A percentile compares a stretch with the other conserved stretches of the same genome.
These are phyloP conservation scores for Amblyjoppa fuscipennis DNA, from an alignment of 2,888 invertebrate species.

Conservation along the genomic window DNA sequence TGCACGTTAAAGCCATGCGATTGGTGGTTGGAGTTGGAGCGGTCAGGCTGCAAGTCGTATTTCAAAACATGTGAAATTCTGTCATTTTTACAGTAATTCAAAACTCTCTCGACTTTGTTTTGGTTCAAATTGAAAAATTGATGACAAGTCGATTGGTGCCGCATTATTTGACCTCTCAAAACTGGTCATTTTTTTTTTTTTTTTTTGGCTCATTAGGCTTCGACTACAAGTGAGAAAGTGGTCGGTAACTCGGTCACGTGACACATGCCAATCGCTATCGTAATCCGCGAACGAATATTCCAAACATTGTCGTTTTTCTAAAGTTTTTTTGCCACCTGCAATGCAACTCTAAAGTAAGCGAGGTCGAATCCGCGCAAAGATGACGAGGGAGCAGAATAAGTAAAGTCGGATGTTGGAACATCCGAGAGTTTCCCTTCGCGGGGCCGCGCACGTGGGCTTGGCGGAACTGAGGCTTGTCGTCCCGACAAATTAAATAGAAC, in stretches of 20 bases:
- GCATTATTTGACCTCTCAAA: too few relatives aligned
- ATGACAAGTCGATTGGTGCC: too few relatives aligned
- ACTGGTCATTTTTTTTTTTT: too few relatives aligned
- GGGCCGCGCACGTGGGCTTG: neutral
- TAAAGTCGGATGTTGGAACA: neutral
- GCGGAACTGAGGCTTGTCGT: slow-evolving; percentile 5
- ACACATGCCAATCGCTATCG: neutral
- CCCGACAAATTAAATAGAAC: slow-evolving; percentile 75
- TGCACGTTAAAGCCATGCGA: neutral
- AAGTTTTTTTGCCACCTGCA: neutral
- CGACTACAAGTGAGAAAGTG: neutral
- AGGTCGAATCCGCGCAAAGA: neutral
- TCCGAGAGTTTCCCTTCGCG: neutral
- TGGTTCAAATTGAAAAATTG: too few relatives aligned
- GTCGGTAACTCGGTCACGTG: neutral
- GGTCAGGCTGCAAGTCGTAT: neutral
- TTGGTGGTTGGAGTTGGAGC: too few relatives aligned
- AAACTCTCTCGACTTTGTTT: too few relatives aligned
- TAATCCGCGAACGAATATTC: neutral
- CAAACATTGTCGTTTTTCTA: neutral
- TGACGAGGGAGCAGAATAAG: slow-evolving; percentile 10
- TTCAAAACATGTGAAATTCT: neutral
- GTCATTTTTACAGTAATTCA: too few relatives aligned
- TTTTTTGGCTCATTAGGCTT: too few relatives aligned
- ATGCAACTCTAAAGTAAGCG: neutral